Evolutionary conservation across 2,113 vertebrate species (phyloP).

Genomic region (Syrmaticus mikado): DNA sequence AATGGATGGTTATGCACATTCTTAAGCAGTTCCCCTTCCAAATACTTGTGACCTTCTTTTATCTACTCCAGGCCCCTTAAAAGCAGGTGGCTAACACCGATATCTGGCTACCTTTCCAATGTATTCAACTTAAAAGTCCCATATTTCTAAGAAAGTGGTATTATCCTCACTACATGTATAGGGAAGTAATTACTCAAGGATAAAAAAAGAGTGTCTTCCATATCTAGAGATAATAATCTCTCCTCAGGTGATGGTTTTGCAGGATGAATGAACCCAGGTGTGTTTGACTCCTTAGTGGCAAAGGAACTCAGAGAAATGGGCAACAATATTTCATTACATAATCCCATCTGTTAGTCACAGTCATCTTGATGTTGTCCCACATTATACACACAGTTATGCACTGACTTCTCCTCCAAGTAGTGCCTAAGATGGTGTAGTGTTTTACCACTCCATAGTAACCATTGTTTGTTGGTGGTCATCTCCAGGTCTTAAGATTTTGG

Average conservation of each 20-base stretch:
- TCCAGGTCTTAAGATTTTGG: neutral
- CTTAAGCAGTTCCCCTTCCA: neutral
- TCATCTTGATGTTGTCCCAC: neutral
- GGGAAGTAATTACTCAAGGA: neutral
- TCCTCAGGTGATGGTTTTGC: neutral
- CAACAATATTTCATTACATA: neutral
- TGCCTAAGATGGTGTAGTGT: neutral
- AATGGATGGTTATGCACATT: neutral
- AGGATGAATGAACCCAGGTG: fast-evolving
- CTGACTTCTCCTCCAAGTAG: neutral
- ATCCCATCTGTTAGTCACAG: neutral
- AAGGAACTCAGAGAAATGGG: neutral
- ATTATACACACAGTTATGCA: neutral
- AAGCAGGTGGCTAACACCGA: neutral
- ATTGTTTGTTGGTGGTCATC: fast-evolving
- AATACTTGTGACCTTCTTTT: neutral
- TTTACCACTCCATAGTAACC: neutral
- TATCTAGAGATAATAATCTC: no score
- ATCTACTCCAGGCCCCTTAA: neutral
- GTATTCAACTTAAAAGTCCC: neutral
- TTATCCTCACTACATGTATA: neutral
- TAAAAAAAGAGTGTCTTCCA: neutral
- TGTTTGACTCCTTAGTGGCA: neutral
- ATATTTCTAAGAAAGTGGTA: neutral
- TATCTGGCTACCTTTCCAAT: neutral